A percentile compares a stretch with the other conserved stretches of the same genome.
phyloP scores from a whole-genome alignment of 92 coral and sea anemone genomes.

The Palythoa caribaeorum region DNA sequence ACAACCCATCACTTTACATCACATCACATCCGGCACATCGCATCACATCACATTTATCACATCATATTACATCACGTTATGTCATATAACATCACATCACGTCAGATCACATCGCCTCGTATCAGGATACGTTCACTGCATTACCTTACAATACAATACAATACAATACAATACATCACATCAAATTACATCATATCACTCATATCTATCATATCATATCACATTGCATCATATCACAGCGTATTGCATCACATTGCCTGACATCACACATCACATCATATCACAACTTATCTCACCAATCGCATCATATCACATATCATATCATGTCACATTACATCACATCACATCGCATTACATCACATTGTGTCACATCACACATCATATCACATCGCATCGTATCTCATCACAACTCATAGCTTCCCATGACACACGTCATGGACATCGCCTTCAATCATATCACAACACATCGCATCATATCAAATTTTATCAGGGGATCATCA shows the following conservation, averaged over 20 bases:
- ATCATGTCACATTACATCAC: too few species aligned
- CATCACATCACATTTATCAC: not conserved
- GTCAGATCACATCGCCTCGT: not conserved
- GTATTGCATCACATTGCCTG: not conserved
- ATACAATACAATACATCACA: not conserved
- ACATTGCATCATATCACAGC: not conserved
- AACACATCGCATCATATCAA: too few species aligned
- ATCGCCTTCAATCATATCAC: too few species aligned
- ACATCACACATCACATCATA: not conserved
- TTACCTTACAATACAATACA: too few species aligned
- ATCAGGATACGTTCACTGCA: not conserved
- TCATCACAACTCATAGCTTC: too few species aligned
- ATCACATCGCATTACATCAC: too few species aligned
- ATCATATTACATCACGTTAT: not conserved
- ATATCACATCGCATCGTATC: too few species aligned
- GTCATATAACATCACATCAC: not conserved
- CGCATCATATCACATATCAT: not conserved
- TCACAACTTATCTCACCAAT: not conserved
- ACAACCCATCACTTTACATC: not conserved
- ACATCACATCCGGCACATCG: not conserved
- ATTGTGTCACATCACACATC: too few species aligned
- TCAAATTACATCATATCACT: not conserved
- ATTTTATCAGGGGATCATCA: too few species aligned
- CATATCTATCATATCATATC: not conserved
- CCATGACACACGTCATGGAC: too few species aligned